Evolutionary conservation across 2,888 invertebrate genomes (phyloP), one percentile per base, ranked within the genome.

Genomic region (Digitonthophagus gazella): DNA sequence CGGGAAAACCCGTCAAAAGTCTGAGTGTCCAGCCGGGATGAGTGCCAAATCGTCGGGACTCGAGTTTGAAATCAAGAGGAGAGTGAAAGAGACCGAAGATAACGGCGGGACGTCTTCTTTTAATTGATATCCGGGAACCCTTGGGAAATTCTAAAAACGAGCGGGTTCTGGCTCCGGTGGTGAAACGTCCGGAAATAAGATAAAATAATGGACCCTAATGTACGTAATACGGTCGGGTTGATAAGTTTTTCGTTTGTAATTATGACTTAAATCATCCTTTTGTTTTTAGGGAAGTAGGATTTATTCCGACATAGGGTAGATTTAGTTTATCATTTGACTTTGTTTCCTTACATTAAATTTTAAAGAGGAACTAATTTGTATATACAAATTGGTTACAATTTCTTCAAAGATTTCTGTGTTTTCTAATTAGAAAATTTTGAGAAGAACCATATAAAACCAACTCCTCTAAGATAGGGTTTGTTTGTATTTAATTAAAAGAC

Each of bases 161-260:
- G 15, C 15, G 15, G 57, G 57, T 57, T 57, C 5, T 15, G 57
- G 57, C 15, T 57, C 14, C n/a, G 16, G 16, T 2, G 57, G 5
- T 15, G 16, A 57, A 16, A 15, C 16, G 2, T 5, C 2, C 57
- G 57, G 57, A 57, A 57, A 57, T 16, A 14, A 57, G 57, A 57
- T 57, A 57, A 57, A 57, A 57, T 3, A 57, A 57, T 57, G 57
- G 57, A 16, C n/a, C 1, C 11, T 57, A 57, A 57, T 57, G 57
- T 57, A 16, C 16, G 16, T 57, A 57, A 57, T 57, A 57, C 57
- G 16, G 57, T 5, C 54, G 58, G 58, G 4, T 11, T 18, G 61
- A 61, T 16, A 61, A 61, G 58, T 58, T 58, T 58, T 57, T 57
- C 14, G 14, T 11, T 15, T 15, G 16, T 58, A 15, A 19, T 58